Conservation (phyloP, 2,113 vertebrate genomes). For the Indri indri region DNA sequence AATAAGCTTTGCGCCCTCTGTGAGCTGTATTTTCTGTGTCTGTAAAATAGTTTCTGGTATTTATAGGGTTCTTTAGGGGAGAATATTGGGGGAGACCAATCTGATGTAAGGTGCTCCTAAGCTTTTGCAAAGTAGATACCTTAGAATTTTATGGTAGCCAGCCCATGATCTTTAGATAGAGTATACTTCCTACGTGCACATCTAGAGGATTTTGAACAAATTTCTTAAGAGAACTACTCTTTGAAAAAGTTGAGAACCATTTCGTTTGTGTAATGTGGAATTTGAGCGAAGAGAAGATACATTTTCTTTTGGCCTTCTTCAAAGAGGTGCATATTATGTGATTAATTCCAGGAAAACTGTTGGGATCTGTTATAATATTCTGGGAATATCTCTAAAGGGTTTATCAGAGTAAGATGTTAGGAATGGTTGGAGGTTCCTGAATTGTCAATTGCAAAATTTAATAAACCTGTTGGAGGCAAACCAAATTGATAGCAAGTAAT, state of each 20-base stretch:
- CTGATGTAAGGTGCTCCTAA: background rate
- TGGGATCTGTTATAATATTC: background rate
- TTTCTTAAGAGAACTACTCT: background rate
- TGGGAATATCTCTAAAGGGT: background rate
- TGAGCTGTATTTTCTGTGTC: background rate
- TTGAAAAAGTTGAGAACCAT: background rate
- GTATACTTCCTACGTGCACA: background rate
- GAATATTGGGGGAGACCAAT: background rate
- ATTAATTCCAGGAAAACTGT: slow-evolving; percentile 11
- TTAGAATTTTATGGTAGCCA: slow-evolving; percentile 8
- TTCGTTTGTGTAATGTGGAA: background rate
- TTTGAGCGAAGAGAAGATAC: background rate
- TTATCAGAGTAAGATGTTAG: background rate
- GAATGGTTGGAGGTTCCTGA: background rate
- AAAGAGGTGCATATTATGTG: background rate
- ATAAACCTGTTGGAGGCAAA: background rate
- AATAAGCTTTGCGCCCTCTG: background rate
- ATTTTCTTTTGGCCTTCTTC: background rate
- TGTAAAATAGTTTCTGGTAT: background rate
- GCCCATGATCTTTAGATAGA: background rate
- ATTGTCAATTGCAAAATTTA: background rate
- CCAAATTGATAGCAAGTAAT: background rate
- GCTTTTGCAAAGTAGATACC: background rate
- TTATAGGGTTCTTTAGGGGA: background rate
- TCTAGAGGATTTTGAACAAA: slow-evolving; percentile 11